Base-by-base conservation (phyloP, 1,140 invertebrate species). In the Piezodorus guildinii region DNA sequence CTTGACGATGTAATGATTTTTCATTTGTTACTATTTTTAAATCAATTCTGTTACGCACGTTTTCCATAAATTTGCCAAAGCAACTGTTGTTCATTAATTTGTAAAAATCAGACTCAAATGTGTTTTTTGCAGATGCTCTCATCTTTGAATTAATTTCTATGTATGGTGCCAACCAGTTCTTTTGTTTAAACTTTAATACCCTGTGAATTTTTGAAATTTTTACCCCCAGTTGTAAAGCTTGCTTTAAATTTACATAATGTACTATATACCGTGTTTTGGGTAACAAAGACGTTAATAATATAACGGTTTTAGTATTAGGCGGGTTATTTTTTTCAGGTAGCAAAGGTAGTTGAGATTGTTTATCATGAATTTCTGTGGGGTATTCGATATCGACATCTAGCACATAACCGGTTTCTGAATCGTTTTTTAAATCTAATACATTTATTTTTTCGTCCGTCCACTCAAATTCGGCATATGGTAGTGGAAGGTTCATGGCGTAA, bases 381-480 rank as follows among this genome's bases (percentile, higher is more conserved):
- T 39, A 39, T 39, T 39, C 34, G 12, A 10, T 39, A 39, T 39
- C 4, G 12, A 39, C 34, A 39, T 39, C 34, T 39, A 39, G 34
- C 34, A 39, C 9, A 39, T 39, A 39, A 12, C 34, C 34, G 34
- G 34, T 39, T 39, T 39, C 34, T 19, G 46, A 49, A 21, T 49
- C 17, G 46, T 49, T 49, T 19, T 49, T n/a, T 10, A 49, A 5
- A n/a, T 49, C 46, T 21, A 49, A 19, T 17, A 49, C 21, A 49
- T 49, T 49, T 49, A 71, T 69, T 67, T 68, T 44, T 30, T 66
- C 15, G 51, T 69, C 63, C 17, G 74, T 60, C 75, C 76, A 81
- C 68, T 76, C 58, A 73, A 80, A 81, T 39, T 71, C 66, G 14
- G 46, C 21, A 49, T 10, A 49, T 21, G 77, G 77, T 46, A 80